Evolutionary conservation across 1,140 invertebrate genomes (phyloP), one percentile per base, ranked within the genome.

Genomic region (Macrobrachium rosenbergii): DNA sequence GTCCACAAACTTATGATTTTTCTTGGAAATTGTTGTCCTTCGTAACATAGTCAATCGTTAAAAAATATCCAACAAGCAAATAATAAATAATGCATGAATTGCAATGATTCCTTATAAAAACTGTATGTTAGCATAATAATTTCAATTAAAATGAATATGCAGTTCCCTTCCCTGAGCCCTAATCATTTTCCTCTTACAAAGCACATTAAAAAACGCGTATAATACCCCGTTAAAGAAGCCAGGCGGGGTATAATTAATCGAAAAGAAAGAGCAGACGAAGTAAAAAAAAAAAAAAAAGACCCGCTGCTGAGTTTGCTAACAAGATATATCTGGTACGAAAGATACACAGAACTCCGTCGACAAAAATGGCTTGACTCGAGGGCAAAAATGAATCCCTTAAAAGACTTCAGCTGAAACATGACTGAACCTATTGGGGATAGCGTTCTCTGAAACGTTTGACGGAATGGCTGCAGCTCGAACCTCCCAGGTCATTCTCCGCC

Each of bases 401-500:
- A 59, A 81, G 60, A 81, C 62, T 67, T 37, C 45, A 28, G 58
- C 60, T 64, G 79, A 67, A 81, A 81, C 79, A 45, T 45, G 79
- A 14, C 62, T 81, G 62, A 81, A 81, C 28, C 79, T 81, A 81
- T 81, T 81, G 62, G 79, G 62, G 64, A 64, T 63, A 52, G 63
- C 19, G 79, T 81, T 81, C 79, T 43, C 79, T 67, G 63, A 45
- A 81, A 67, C 79, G 79, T 67, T 81, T 81, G 79, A 81, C 79
- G 79, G 28, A n/a, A n/a, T 37, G 28, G 45, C 43, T 81, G 63
- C 64, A 67, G 19, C 79, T 23, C 73, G 52, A 52, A 19, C 62
- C 60, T 59, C 43, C 58, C 43, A 62, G 19, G 60, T 28, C 11
- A 16, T 17, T 72, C 69, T 72, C 79, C 28, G 7, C 17, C 16